These are phyloP conservation scores for Tachysurus fulvidraco DNA, from an alignment of 2,113 vertebrate genomes.

Conservation along the genomic window DNA sequence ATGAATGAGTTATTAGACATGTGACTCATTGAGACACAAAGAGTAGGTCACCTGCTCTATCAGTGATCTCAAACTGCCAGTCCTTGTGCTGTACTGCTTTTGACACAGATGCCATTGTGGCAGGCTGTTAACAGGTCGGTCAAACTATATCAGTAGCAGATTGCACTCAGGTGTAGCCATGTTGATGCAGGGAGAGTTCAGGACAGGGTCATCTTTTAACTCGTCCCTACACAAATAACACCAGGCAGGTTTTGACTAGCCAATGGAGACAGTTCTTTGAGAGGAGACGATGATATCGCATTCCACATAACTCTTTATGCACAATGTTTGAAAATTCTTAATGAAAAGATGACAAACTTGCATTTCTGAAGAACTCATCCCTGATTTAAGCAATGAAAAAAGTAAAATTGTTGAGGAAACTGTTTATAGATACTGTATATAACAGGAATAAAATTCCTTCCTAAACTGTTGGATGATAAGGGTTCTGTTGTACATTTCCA, in stretches of 20 bases:
- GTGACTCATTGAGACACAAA: neutral
- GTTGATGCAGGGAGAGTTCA: conserved; percentile 26
- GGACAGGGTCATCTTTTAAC: conserved; percentile 6
- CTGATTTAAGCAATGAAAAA: neutral
- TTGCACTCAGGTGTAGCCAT: conserved; percentile 23
- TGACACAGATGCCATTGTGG: conserved; percentile 5
- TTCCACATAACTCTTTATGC: conserved; percentile 6
- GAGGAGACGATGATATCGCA: conserved; percentile 17
- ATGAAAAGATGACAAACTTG: neutral
- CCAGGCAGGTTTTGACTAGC: conserved; percentile 35
- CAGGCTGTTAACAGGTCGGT: neutral
- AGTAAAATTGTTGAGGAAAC: neutral
- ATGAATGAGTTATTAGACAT: neutral
- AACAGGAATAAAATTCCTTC: too few species aligned
- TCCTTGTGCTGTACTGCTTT: neutral
- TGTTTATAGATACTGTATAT: neutral
- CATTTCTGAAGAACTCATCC: neutral
- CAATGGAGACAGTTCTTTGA: neutral
- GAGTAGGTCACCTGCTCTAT: neutral
- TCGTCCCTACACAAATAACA: neutral
- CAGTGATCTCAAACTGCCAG: conserved; percentile 11
- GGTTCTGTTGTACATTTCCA: neutral
- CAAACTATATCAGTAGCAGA: neutral
- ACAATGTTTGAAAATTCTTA: conserved; percentile 28
- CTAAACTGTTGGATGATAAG: neutral